phyloP scores from a whole-genome alignment of 1,140 invertebrate genomes.

The Asobara japonica region DNA sequence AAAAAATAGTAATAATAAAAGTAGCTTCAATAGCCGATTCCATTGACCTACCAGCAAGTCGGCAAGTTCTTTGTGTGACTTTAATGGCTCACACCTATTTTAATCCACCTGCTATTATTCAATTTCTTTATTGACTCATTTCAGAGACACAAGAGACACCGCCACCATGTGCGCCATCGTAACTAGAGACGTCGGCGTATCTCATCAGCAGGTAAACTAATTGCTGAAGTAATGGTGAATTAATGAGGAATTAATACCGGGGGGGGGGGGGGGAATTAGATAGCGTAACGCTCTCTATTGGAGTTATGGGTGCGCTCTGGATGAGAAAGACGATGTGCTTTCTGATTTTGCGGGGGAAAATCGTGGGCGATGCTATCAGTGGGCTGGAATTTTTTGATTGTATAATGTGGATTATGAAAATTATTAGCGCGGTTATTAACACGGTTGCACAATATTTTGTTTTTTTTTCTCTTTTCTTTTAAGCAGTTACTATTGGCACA shows the following conservation, averaged over 20 bases:
- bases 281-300: not conserved
- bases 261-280: not conserved
- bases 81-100: too few relatives aligned
- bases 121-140: too few relatives aligned
- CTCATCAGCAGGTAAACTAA: constrained; percentile 63
- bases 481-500: too few relatives aligned
- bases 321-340: constrained; percentile 15
- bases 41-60: too few relatives aligned
- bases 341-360: constrained; percentile 29
- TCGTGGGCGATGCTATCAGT: constrained; percentile 18
- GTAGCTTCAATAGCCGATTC: too few relatives aligned
- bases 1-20: too few relatives aligned
- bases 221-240: not conserved
- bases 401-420: not conserved
- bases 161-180: constrained; percentile 74
- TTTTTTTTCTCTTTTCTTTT: too few relatives aligned
- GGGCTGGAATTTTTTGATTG: constrained; percentile 4
- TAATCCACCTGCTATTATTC: too few relatives aligned
- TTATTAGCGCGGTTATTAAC: not conserved
- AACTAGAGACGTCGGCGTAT: constrained; percentile 74
- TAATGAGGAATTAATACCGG: not conserved
- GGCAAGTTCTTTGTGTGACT: too few relatives aligned
- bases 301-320: not conserved
- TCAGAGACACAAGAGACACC: constrained; percentile 70
- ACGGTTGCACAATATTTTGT: not conserved